Base-by-base conservation (phyloP, 2,797 vertebrate species). In the Gallinago solitaria region DNA sequence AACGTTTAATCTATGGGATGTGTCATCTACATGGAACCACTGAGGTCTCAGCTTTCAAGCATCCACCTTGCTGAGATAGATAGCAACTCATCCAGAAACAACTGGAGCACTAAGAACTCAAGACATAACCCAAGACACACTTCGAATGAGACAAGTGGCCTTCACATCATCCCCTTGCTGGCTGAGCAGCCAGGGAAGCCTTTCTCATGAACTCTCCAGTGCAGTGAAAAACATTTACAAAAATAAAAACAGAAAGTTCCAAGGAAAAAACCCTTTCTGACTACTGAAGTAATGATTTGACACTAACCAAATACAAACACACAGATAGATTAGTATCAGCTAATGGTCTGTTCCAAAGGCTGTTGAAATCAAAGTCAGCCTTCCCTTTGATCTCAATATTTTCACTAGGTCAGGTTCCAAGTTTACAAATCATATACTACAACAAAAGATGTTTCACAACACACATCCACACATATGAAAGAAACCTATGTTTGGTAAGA, bases 361-460 rank as follows among this genome's bases (percentile, higher is more conserved):
- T 74, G 61, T 51, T 84, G 75, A 82, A 93, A 96, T 95, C 83
- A 92, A 88, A 93, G 93, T 47, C 76, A 93, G 50, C 45, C 35
- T 85, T 84, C 63, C 41, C 83, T 95, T 95, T 96, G 89, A 93
- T 92, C 89, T 92, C 47, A 8, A 5, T 64, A 48, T 87, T 87
- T 93, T 90, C 59, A 68, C 53, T 92, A 88, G 71, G 80, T 85
- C 89, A 76, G 54, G 59, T 93, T 95, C 93, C 93, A 93, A 90
- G 91, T 82, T 92, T 90, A 90, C 83, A 78, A 84, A 87, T 63
- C 79, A 17, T 35, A 50, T 10, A 37, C 32, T 75, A 27, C 63
- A 93, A 91, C 86, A 93, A 91, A 93, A 91, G 89, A 54, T 78
- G 86, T 92, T 96, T 96, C 83, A 79, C 80, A 87, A 56, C 39